Base-by-base conservation (phyloP, 2,888 invertebrate genomes). In the Ctena decussata region DNA sequence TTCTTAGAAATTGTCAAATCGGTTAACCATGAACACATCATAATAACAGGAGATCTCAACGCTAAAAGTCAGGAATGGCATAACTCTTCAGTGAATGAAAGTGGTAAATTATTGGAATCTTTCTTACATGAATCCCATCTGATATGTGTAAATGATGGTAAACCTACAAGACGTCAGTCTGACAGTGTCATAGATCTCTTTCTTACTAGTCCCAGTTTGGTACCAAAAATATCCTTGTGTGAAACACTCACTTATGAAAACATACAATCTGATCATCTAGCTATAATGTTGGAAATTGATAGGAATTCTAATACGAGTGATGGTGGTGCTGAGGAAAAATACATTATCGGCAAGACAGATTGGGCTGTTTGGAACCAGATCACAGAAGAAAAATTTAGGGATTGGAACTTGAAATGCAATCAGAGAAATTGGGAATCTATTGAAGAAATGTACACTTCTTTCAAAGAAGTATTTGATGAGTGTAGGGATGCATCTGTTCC, bases 161-260 rank as follows among this genome's bases (percentile, higher is more conserved):
- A n/a, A n/a, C n/a, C n/a, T n/a, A n/a, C n/a, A 1, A 75, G 81
- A 70, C 41, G 76, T 2, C 75, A 76, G 27, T 39, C 57, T 76
- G 60, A 35, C 39, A 75, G 60, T 69, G 76, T 81, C n/a, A 81
- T 80, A 37, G 80, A 80, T 35, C 44, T 44, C 18, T 44, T 44
- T 44, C 44, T 44, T 18, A 12, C 44, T 18, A 44, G 18, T 44
- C 44, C 53, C 75, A n/a, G 18, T 75, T 27, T 76, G n/a, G 37
- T 37, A 35, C 39, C 69, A 27, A n/a, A 46, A 6, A 18, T 80
- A 5, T 35, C 18, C 18, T 35, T 24, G 5, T 80, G 80, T 49
- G n/a, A 75, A 53, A 81, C 81, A 41, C 65, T 77, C 37, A 24
- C 53, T 0, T 41, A 73, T 74, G 74, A 74, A 44, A 44, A 44